Evolutionary conservation across 1,140 invertebrate genomes (phyloP), one percentile per base, ranked within the genome.

Genomic region (Hylaeus anthracinus): DNA sequence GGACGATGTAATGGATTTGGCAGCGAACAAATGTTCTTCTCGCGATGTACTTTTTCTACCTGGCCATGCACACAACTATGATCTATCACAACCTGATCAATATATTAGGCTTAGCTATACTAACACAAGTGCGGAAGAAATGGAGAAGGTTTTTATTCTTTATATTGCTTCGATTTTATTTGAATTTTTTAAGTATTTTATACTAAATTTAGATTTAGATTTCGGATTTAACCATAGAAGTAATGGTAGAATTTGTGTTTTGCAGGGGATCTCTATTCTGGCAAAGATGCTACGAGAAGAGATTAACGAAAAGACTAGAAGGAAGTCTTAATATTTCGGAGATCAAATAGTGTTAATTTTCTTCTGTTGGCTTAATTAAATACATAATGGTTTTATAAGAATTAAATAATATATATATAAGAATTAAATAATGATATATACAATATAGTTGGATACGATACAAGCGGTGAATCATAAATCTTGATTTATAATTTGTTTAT

Each of bases 91-190:
- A 61, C 90, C 92, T 0, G 93, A 89, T 78, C 90, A 93, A 26
- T 94, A 95, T 81, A 79, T 95, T 39, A 88, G 95, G 81, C 85
- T 94, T 5, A 93, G 94, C 15, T 96, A 93, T 79, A 95, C 94
- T 48, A 86, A 94, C 48, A 91, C 93, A 26, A 89, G 94, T 1
- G 67, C 89, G 1, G 92, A 94, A 72, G 88, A 95, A 66, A 94
- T 95, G 37, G 94, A 95, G 51, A 91, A 91, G 91, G 95, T 95
- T 1, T 64, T 14, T 26, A 66, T 4, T 9, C 56, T 15, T 3
- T 56, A 71, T 37, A 39, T 39, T 56, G 26, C 39, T 10, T 14
- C 0, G 15, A n/a, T n/a, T n/a, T n/a, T n/a, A n/a, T 55, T 12
- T 10, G 14, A 26, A n/a, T n/a, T 10, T 53, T 39, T 75, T 3